phyloP scores from a whole-genome alignment of 2,113 vertebrate genomes.

The Larimichthys polyactis region DNA sequence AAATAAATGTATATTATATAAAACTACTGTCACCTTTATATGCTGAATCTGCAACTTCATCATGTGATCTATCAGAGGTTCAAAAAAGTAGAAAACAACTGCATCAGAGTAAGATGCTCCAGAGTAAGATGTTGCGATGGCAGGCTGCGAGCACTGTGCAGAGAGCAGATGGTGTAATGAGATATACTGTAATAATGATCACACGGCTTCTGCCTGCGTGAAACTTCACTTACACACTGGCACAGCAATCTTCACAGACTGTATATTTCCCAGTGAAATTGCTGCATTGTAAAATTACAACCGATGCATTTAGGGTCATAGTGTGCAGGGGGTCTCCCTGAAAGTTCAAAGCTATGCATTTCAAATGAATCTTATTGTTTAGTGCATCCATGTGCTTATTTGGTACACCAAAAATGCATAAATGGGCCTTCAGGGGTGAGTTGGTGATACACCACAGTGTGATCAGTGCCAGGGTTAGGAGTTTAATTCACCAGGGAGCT shows the following conservation, averaged over 20 bases:
- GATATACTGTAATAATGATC: constrained; percentile 61
- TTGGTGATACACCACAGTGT: constrained; percentile 7
- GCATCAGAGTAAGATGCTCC: constrained; percentile 41
- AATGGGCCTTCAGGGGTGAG: constrained; percentile 26
- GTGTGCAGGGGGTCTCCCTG: neutral
- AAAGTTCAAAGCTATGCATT: constrained; percentile 69
- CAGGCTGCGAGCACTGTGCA: constrained; percentile 38
- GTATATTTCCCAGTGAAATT: constrained; percentile 35
- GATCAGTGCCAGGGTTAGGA: constrained; percentile 33
- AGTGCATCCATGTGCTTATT: constrained; percentile 18
- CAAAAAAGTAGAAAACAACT: constrained; percentile 19
- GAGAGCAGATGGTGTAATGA: constrained; percentile 72
- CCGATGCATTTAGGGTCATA: constrained; percentile 8
- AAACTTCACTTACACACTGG: constrained; percentile 36
- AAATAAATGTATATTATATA: no score
- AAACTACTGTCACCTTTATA: fast-evolving
- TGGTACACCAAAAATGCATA: constrained; percentile 26
- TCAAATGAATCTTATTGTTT: constrained; percentile 46
- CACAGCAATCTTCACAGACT: constrained; percentile 48
- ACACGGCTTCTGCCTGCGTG: constrained; percentile 50
- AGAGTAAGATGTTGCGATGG: constrained; percentile 38
- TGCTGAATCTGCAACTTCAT: neutral
- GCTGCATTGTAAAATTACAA: constrained; percentile 32
- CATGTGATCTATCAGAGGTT: neutral
- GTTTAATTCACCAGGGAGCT: constrained; percentile 3